Evolutionary conservation across 2,888 invertebrate genomes (phyloP).

Genomic region (Torymus aiolomorphi): DNA sequence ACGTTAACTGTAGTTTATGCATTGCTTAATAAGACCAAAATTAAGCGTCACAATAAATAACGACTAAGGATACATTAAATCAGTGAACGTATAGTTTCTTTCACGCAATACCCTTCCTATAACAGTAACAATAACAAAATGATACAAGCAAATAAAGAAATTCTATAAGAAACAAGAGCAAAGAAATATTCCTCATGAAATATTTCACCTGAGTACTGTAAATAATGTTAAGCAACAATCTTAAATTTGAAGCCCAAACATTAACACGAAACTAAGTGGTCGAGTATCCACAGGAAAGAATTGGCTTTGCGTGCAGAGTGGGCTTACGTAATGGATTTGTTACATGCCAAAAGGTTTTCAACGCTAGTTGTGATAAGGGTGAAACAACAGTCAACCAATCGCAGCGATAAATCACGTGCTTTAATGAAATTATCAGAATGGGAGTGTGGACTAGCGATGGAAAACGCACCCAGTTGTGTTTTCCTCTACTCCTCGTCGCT

Average conservation of each 20-base stretch:
- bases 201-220: constrained; percentile 28
- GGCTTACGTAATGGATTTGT: constrained; percentile 15
- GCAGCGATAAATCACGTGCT: constrained; percentile 63
- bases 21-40: too few relatives aligned
- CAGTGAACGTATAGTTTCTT: too few relatives aligned
- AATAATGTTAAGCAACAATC: constrained; percentile 63
- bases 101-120: too few relatives aligned
- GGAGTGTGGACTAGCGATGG: too few relatives aligned
- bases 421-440: constrained; percentile 64
- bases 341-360: constrained; percentile 12
- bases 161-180: neutral
- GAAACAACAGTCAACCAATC: neutral
- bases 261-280: constrained; percentile 2
- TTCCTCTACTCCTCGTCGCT: too few relatives aligned
- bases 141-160: neutral
- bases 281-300: neutral
- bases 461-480: too few relatives aligned
- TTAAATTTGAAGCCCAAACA: constrained; percentile 44
- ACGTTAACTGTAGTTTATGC: too few relatives aligned
- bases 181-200: neutral
- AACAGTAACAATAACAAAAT: neutral
- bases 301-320: neutral
- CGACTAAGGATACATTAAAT: too few relatives aligned
- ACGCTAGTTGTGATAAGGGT: neutral
- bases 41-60: too few relatives aligned